phyloP scores from a whole-genome alignment of 30 jellyfish, hydroid and myxozoan genomes.

The Phacellophora camtschatica region DNA sequence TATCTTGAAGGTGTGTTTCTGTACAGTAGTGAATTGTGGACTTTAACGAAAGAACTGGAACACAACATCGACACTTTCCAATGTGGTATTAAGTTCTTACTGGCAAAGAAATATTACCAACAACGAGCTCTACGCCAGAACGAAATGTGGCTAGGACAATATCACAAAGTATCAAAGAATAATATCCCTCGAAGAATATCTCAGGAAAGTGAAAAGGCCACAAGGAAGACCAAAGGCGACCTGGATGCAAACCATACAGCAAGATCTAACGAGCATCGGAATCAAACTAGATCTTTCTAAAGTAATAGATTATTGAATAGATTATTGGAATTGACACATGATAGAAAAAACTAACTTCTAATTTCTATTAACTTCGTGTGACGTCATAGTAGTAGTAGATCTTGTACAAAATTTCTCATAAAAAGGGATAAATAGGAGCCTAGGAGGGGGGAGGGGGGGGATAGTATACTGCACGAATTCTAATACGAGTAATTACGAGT shows the following conservation, averaged over 20 bases:
- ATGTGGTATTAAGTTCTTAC: too few relatives aligned
- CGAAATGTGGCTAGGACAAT: too few relatives aligned
- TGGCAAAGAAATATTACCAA: background rate
- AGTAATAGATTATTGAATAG: background rate
- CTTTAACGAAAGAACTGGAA: slow-evolving; percentile 4
- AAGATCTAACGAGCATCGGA: background rate
- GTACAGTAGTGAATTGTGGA: slow-evolving; percentile 27
- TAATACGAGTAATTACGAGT: too few relatives aligned
- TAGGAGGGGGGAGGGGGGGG: too few relatives aligned
- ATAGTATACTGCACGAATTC: too few relatives aligned
- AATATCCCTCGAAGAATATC: too few relatives aligned
- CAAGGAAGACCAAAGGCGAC: too few relatives aligned
- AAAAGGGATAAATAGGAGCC: too few relatives aligned
- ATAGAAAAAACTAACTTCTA: background rate
- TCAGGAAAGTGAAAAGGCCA: too few relatives aligned
- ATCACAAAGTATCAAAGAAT: too few relatives aligned
- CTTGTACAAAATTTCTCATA: too few relatives aligned
- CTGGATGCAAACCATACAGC: background rate
- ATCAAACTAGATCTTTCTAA: background rate
- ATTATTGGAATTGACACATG: too few relatives aligned
- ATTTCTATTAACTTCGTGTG: background rate
- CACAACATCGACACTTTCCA: slow-evolving; percentile 22
- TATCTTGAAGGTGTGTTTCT: background rate
- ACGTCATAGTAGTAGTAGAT: slow-evolving; percentile 1
- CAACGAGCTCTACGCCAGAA: slow-evolving; percentile 31